Conservation (phyloP, 2,888 invertebrate species). For the Blomia tropicalis region DNA sequence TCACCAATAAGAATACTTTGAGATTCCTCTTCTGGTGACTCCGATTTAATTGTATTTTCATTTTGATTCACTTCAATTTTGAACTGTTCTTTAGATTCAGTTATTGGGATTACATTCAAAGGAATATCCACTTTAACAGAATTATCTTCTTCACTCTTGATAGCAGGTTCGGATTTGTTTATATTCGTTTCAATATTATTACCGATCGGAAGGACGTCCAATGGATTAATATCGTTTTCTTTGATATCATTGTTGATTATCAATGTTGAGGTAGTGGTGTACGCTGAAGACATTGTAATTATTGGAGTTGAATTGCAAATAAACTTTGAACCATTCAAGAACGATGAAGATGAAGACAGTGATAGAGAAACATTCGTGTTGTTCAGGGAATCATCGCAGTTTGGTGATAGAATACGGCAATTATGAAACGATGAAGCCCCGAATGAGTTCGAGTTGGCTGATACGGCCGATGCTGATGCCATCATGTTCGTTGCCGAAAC, state of each 20-base stretch:
- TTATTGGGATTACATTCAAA: too few species aligned
- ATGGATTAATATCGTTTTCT: neutral
- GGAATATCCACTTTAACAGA: neutral
- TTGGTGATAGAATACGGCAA: neutral
- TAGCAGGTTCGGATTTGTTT: neutral
- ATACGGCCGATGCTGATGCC: constrained; percentile 4
- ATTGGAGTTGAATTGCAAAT: neutral
- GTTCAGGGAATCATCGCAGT: neutral
- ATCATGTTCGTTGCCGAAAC: neutral
- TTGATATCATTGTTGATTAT: neutral
- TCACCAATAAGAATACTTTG: neutral
- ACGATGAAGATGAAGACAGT: neutral
- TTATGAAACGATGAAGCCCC: neutral
- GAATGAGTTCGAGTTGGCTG: neutral
- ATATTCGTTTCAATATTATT: neutral
- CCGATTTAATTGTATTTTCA: too few species aligned
- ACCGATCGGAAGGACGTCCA: too few species aligned
- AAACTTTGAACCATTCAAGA: neutral
- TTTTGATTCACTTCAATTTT: too few species aligned
- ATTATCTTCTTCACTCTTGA: neutral
- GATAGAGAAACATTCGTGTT: neutral
- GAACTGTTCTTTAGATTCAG: too few species aligned
- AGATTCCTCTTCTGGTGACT: too few species aligned
- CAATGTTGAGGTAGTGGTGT: neutral
- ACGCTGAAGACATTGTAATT: neutral